Evolutionary conservation across 2,113 vertebrate species (phyloP).

Genomic region (Erythrocercus mccallii): DNA sequence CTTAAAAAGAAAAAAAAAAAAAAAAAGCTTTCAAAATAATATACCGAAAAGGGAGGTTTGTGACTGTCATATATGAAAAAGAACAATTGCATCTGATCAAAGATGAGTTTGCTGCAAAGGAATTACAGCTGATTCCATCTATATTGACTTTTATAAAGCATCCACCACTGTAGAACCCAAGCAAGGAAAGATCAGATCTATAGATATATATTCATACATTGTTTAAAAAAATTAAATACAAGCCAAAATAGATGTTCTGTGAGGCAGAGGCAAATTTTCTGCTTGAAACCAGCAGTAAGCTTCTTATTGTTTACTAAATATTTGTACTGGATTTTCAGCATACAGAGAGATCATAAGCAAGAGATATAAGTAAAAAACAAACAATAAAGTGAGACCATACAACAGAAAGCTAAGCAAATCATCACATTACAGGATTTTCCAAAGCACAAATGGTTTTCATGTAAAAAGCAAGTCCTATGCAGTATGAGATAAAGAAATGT

Average conservation of each 20-base stretch:
- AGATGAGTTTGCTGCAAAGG: neutral
- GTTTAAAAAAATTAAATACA: conserved; percentile 24
- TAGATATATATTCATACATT: conserved; percentile 10
- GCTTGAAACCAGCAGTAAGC: conserved; percentile 34
- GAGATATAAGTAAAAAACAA: conserved; percentile 48
- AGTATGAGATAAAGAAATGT: conserved; percentile 41
- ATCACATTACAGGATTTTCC: conserved; percentile 46
- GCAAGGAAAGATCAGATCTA: neutral
- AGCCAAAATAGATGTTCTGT: neutral
- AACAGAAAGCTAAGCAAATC: conserved; percentile 53
- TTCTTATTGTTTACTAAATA: conserved; percentile 53
- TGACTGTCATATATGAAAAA: neutral
- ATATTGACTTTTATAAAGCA: neutral
- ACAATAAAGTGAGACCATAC: conserved; percentile 15
- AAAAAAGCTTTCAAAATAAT: neutral
- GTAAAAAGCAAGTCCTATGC: conserved; percentile 39
- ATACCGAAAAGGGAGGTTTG: neutral
- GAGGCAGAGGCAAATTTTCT: conserved; percentile 20
- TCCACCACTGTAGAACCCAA: neutral
- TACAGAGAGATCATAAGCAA: conserved; percentile 39
- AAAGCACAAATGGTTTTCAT: conserved; percentile 33
- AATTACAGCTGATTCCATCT: neutral
- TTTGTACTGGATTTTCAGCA: conserved; percentile 49
- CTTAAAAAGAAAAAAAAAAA: neutral
- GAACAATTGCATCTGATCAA: neutral